A percentile compares a stretch with the other conserved stretches of the same genome.
These are phyloP conservation scores for Ceramica pisi DNA, from an alignment of 2,888 invertebrate genomes.

Conservation along the genomic window DNA sequence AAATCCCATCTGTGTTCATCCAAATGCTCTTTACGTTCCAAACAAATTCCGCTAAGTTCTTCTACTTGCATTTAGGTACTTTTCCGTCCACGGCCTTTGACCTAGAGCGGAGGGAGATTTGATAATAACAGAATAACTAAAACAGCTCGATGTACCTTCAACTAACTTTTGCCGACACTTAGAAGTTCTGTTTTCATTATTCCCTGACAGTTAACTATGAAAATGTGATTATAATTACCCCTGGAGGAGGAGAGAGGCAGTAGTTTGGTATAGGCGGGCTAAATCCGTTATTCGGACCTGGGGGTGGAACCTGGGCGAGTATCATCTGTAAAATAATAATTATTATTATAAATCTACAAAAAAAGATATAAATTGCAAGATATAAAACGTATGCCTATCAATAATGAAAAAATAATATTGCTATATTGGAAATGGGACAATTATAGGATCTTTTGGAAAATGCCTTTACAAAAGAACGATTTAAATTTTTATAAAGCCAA, in stretches of 20 bases:
- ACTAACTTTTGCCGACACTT: background rate
- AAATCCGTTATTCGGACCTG: background rate
- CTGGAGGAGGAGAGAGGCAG: conserved; percentile 30
- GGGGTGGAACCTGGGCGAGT: conserved; percentile 61
- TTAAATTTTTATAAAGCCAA: too few species aligned
- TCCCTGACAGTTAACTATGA: background rate
- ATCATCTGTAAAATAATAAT: conserved; percentile 69
- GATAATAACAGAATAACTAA: background rate
- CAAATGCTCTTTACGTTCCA: too few species aligned
- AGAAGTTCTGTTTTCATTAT: too few species aligned
- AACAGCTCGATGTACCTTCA: background rate
- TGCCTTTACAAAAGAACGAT: too few species aligned
- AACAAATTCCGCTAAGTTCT: too few species aligned
- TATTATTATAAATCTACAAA: background rate
- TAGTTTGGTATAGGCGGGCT: conserved; percentile 2
- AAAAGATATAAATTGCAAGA: too few species aligned
- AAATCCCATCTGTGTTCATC: too few species aligned
- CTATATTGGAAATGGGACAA: background rate
- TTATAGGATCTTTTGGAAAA: too few species aligned
- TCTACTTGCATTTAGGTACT: background rate
- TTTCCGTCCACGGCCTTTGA: background rate
- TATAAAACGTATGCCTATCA: background rate
- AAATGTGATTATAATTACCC: conserved; percentile 10
- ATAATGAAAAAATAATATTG: too few species aligned
- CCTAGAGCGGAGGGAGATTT: background rate